Conservation (phyloP, 2,797 vertebrate genomes). For the Anisognathus igniventris region DNA sequence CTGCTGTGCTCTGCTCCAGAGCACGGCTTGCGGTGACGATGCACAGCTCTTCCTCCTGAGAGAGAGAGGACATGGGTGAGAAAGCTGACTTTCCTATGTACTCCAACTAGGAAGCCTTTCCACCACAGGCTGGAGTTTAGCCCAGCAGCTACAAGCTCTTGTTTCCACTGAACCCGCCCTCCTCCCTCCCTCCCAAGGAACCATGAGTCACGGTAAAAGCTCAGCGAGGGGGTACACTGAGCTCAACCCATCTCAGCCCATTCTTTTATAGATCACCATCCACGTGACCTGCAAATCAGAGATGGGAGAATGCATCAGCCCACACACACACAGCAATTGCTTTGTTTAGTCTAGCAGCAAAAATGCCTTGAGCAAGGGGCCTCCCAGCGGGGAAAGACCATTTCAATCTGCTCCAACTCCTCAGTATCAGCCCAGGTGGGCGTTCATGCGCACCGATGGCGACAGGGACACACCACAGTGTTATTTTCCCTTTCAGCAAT, state of each 20-base stretch:
- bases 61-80: neutral
- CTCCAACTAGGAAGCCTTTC: neutral
- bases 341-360: slow-evolving; percentile 48
- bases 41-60: slow-evolving; percentile 86
- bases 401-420: neutral
- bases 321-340: neutral
- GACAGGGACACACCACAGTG: neutral
- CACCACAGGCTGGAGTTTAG: neutral
- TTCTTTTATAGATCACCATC: slow-evolving; percentile 27
- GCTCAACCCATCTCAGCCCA: neutral
- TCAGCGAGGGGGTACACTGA: neutral
- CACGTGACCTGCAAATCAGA: slow-evolving; percentile 36
- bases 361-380: slow-evolving; percentile 31
- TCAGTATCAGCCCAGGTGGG: neutral
- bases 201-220: neutral
- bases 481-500: neutral
- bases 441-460: accelerated
- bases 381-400: slow-evolving; percentile 37
- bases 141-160: neutral
- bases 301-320: slow-evolving; percentile 37
- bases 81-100: neutral
- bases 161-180: neutral
- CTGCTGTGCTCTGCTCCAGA: slow-evolving; percentile 82
- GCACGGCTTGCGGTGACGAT: slow-evolving; percentile 84
- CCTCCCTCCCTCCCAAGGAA: neutral